These are phyloP conservation scores for Fringilla coelebs DNA, from an alignment of 2,797 vertebrate species.

Conservation along the genomic window DNA sequence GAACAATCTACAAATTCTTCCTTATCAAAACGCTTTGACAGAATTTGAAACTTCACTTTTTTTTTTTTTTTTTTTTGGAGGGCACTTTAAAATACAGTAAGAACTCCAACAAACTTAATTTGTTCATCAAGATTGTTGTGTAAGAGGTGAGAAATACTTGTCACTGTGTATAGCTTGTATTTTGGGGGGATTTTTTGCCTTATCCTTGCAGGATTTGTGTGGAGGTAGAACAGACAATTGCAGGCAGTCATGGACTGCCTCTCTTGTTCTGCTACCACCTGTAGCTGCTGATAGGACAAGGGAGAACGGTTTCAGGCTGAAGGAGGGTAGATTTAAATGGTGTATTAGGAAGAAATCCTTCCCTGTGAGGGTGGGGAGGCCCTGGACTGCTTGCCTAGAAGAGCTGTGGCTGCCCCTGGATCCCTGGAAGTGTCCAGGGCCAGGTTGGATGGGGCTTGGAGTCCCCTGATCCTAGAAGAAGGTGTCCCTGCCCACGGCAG, in stretches of 20 bases:
- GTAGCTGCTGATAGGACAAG: not conserved
- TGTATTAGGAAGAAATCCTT: not conserved
- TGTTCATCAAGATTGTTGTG: not conserved
- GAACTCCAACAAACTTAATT: not conserved
- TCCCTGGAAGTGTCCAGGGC: not conserved
- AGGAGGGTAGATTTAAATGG: not conserved
- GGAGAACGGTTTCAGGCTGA: not conserved
- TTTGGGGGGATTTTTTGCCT: not conserved
- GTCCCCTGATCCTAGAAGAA: accelerated
- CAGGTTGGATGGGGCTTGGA: not conserved
- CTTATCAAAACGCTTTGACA: not conserved
- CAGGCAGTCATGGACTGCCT: not conserved
- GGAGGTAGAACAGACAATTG: not conserved
- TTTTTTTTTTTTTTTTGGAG: not conserved
- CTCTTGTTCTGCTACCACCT: not conserved
- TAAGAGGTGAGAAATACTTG: not conserved
- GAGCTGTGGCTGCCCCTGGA: not conserved
- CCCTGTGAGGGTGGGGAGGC: accelerated
- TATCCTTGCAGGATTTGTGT: not conserved
- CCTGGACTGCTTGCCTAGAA: not conserved
- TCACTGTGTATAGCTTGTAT: accelerated
- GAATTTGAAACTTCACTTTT: not conserved
- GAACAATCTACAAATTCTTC: not conserved
- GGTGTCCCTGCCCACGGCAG: not conserved
- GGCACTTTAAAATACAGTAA: not conserved